phyloP scores from a whole-genome alignment of 2,888 invertebrate genomes.

The Apantesis nais region DNA sequence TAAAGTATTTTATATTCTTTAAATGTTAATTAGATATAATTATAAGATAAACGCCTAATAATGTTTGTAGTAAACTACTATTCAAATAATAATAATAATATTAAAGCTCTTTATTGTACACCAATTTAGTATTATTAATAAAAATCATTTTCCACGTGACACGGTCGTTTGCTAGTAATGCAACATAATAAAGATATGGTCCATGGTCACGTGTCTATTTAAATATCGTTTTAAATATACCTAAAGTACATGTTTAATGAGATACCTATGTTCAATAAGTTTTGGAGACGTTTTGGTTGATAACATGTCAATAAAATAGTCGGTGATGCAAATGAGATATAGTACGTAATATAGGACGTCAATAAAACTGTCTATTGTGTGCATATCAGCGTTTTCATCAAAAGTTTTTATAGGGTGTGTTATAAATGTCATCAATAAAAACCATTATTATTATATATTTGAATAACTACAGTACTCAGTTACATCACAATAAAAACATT shows the following conservation, averaged over 20 bases:
- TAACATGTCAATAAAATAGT: too few species aligned
- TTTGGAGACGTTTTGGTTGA: not conserved
- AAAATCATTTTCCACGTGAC: not conserved
- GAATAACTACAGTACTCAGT: too few species aligned
- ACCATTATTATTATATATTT: not conserved
- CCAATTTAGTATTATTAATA: not conserved
- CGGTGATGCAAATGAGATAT: too few species aligned
- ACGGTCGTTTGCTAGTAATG: not conserved
- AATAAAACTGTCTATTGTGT: too few species aligned
- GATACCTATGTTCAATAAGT: not conserved
- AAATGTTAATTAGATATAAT: not conserved
- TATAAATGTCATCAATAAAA: not conserved
- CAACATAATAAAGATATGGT: not conserved
- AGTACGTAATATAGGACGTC: too few species aligned
- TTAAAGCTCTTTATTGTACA: too few species aligned
- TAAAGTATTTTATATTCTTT: not conserved
- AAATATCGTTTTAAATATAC: not conserved
- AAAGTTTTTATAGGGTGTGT: not conserved
- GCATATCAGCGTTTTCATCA: not conserved
- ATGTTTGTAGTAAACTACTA: too few species aligned
- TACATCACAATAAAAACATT: too few species aligned
- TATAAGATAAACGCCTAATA: too few species aligned
- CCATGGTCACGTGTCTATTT: not conserved
- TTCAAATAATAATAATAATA: too few species aligned
- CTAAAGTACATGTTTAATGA: not conserved